A percentile compares a stretch with the other conserved stretches of the same genome.
Evolutionary conservation across 1,140 invertebrate genomes (phyloP).

Genomic region (Drosophila nikananu): DNA sequence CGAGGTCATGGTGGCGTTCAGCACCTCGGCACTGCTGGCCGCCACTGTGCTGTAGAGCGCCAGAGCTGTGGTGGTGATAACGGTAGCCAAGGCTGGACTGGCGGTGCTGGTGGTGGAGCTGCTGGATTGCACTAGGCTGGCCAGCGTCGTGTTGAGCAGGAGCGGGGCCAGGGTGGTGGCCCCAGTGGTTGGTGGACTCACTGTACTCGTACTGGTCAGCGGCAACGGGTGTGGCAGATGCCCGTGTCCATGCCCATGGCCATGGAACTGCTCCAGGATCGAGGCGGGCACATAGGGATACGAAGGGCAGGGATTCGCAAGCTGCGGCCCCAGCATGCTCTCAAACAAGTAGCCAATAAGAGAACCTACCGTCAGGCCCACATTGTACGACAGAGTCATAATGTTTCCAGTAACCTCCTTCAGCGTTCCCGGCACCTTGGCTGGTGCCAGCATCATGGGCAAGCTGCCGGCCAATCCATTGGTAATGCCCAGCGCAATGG

Average conservation of each 20-base stretch:
- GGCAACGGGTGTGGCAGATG: constrained; percentile 51
- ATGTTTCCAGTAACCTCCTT: constrained; percentile 94
- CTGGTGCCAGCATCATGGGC: constrained; percentile 95
- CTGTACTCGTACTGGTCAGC: constrained; percentile 55
- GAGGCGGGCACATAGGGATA: constrained; percentile 70
- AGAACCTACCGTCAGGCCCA: constrained; percentile 93
- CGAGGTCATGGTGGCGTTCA: constrained; percentile 69
- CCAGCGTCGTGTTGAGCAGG: constrained; percentile 67
- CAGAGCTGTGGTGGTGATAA: constrained; percentile 72
- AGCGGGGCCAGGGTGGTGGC: constrained; percentile 54
- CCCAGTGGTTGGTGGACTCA: constrained; percentile 32
- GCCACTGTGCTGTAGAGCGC: constrained; percentile 68
- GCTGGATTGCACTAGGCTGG: constrained; percentile 13
- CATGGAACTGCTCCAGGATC: constrained; percentile 57
- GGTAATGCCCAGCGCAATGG: constrained; percentile 91
- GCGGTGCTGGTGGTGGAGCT: constrained; percentile 38
- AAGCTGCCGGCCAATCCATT: constrained; percentile 95
- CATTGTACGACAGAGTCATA: constrained; percentile 96
- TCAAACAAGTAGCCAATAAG: constrained; percentile 93
- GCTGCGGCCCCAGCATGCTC: constrained; percentile 89
- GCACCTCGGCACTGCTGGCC: constrained; percentile 61
- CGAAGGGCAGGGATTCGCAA: constrained; percentile 85
- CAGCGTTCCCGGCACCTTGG: constrained; percentile 91
- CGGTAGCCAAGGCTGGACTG: constrained; percentile 62
- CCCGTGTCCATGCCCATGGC: constrained; percentile 35